Evolutionary conservation across 2,797 vertebrate species (phyloP).

Genomic region (Eulemur mongoz): DNA sequence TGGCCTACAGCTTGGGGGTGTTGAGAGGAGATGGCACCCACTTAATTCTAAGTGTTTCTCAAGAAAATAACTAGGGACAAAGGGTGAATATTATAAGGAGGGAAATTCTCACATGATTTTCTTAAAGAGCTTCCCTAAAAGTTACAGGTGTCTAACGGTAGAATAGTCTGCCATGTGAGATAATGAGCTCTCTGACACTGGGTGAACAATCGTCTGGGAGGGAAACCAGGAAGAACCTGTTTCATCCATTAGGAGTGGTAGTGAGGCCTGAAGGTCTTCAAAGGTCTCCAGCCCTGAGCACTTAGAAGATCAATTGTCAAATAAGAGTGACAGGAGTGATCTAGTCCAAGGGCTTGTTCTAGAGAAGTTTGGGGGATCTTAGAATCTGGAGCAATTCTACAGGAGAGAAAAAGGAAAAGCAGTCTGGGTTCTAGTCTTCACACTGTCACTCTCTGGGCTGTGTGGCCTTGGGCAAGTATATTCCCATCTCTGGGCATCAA

Average conservation of each 20-base stretch:
- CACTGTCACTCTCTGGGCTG: background rate
- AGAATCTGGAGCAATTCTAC: background rate
- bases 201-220: background rate
- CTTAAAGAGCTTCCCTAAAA: constrained; percentile 12
- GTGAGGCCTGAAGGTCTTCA: background rate
- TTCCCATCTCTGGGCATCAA: constrained; percentile 7
- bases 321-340: background rate
- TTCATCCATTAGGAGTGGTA: background rate
- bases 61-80: background rate
- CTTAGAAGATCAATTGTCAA: constrained; percentile 12
- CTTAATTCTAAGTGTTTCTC: background rate
- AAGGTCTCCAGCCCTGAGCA: background rate
- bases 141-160: background rate
- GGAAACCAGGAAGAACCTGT: background rate
- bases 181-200: background rate
- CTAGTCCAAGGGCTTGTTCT: background rate
- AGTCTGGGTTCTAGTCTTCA: background rate
- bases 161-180: background rate
- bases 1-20: background rate
- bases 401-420: constrained; percentile 31
- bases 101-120: background rate
- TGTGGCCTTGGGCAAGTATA: background rate
- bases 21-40: background rate
- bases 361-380: background rate
- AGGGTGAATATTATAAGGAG: background rate